These are phyloP conservation scores for Danaus melanippus DNA, from an alignment of 1,140 invertebrate genomes.

Conservation along the genomic window DNA sequence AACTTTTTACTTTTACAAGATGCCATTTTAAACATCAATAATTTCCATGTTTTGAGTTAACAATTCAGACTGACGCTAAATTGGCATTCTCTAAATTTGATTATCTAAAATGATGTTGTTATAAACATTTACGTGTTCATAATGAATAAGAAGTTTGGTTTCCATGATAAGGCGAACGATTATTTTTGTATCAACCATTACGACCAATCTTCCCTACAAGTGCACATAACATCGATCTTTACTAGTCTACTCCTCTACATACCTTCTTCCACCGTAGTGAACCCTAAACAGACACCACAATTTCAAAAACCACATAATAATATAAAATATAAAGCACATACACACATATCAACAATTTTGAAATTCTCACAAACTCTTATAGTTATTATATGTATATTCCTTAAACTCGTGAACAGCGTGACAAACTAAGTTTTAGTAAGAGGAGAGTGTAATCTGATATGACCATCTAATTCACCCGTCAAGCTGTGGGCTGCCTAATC, in stretches of 20 bases:
- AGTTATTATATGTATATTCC: not conserved
- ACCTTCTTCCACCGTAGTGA: slow-evolving; percentile 54
- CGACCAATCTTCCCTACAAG: slow-evolving; percentile 10
- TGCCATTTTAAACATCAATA: no score
- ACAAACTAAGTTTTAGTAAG: not conserved
- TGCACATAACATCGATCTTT: slow-evolving; percentile 30
- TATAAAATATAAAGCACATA: not conserved
- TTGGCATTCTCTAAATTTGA: no score
- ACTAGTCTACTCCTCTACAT: slow-evolving; percentile 35
- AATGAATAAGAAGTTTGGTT: no score
- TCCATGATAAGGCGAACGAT: no score
- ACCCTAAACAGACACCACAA: slow-evolving; percentile 53
- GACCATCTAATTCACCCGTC: slow-evolving; percentile 11
- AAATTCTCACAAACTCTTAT: slow-evolving; percentile 1
- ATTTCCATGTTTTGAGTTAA: no score
- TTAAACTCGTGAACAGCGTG: not conserved
- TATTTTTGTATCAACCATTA: no score
- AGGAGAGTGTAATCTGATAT: not conserved
- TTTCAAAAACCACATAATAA: slow-evolving; percentile 8
- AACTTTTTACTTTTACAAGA: no score
- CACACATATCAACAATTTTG: slow-evolving; percentile 1
- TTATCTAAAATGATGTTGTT: no score
- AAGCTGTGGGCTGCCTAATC: slow-evolving; percentile 17
- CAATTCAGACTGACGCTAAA: no score
- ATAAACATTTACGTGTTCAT: no score